These are phyloP conservation scores for Meteorus sp. DNA, from an alignment of 1,140 invertebrate genomes.

Conservation along the genomic window DNA sequence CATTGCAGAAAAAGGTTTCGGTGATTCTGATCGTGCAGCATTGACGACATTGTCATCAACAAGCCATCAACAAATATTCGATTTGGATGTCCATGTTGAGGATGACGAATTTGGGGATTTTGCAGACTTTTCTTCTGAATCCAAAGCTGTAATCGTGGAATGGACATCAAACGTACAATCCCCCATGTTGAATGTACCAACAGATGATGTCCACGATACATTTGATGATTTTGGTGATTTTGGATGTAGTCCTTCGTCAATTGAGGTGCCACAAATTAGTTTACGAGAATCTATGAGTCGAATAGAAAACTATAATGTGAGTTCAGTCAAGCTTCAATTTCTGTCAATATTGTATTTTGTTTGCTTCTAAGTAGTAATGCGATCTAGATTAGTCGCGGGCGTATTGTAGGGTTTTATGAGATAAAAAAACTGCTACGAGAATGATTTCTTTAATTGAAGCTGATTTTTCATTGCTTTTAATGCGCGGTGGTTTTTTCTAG, in stretches of 20 bases:
- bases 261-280: conserved; percentile 44
- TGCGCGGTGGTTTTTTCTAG: conserved; percentile 35
- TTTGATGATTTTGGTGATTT: conserved; percentile 66
- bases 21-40: no score
- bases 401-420: not conserved
- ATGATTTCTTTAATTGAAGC: not conserved
- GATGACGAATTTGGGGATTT: conserved; percentile 52
- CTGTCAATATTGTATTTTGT: not conserved
- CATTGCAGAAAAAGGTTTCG: no score
- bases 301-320: conserved; percentile 59
- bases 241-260: conserved; percentile 41
- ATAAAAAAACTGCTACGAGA: no score
- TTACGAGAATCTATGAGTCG: conserved; percentile 59
- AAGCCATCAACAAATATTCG: no score
- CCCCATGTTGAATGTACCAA: not conserved
- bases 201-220: conserved; percentile 53
- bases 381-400: no score
- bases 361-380: no score
- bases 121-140: conserved; percentile 37
- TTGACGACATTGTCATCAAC: no score
- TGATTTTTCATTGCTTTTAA: not conserved
- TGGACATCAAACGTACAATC: conserved; percentile 14
- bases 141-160: conserved; percentile 9
- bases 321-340: conserved; percentile 31
- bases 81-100: not conserved